These are phyloP conservation scores for Camelus dromedarius DNA, from an alignment of 2,113 vertebrate genomes.

Conservation along the genomic window DNA sequence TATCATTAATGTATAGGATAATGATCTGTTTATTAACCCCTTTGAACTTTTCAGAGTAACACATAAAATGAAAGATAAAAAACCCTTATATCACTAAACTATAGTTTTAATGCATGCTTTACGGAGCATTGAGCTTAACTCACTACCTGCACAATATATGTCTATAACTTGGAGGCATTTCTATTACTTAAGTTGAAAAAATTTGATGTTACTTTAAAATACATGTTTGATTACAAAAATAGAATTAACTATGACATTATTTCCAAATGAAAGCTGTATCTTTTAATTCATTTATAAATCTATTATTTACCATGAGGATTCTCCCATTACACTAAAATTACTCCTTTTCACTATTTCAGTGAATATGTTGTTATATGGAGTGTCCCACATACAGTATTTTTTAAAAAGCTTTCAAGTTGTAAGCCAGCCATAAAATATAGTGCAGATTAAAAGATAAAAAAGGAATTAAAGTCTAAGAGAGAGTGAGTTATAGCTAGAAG, in stretches of 20 bases:
- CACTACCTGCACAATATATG: not conserved
- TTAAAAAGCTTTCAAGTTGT: conserved; percentile 32
- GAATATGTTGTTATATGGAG: not conserved
- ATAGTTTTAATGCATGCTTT: not conserved
- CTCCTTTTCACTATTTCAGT: not conserved
- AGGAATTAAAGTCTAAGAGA: conserved; percentile 34
- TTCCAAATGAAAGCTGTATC: not conserved
- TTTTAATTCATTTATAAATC: not conserved
- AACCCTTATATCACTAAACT: not conserved
- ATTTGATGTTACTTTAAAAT: not conserved
- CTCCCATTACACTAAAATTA: not conserved
- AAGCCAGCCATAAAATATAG: conserved; percentile 42
- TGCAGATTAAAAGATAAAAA: conserved; percentile 63
- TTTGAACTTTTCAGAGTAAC: conserved; percentile 22
- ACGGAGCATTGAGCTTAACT: not conserved
- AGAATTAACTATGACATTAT: not conserved
- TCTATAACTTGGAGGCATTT: not conserved
- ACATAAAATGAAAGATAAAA: not conserved
- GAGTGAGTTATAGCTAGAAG: conserved; percentile 47
- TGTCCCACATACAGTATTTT: conserved; percentile 3
- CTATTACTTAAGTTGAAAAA: not conserved
- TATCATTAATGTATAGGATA: not conserved
- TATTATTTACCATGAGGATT: not conserved
- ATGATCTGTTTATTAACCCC: not conserved
- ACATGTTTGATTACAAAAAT: not conserved